Conservation (phyloP, 2,113 vertebrate genomes). For the Mugil cephalus region DNA sequence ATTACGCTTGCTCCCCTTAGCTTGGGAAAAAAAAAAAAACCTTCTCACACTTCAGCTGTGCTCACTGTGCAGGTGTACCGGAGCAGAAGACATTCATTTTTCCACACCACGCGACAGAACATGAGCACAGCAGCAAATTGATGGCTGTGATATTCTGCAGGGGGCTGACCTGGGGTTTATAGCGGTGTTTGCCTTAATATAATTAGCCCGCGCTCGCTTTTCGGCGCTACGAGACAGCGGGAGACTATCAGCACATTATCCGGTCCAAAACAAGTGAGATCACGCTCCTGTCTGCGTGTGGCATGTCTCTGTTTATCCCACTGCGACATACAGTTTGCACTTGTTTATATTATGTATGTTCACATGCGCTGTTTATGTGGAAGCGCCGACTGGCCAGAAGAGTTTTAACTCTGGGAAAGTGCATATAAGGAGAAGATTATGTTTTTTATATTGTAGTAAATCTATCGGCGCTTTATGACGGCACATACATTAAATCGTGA, state of each 20-base stretch:
- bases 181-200: conserved; percentile 10
- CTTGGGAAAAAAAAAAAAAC: conserved; percentile 43
- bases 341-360: conserved; percentile 8
- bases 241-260: conserved; percentile 39
- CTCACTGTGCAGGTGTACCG: conserved; percentile 33
- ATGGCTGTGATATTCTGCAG: conserved; percentile 4
- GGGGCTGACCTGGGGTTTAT: conserved; percentile 14
- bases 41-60: conserved; percentile 48
- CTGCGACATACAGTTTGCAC: not conserved
- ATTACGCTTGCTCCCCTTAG: conserved; percentile 7
- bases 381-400: not conserved
- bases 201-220: conserved; percentile 2
- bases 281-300: not conserved
- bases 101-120: conserved; percentile 42
- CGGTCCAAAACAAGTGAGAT: conserved; percentile 27
- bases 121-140: conserved; percentile 39
- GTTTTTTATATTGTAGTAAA: too few species aligned
- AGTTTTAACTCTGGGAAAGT: not conserved
- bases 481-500: too few species aligned
- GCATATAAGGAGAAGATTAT: not conserved
- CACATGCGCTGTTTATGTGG: not conserved
- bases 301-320: conserved; percentile 8
- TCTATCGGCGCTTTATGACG: too few species aligned
- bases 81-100: conserved; percentile 57
- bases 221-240: conserved; percentile 6